A percentile compares a stretch with the other conserved stretches of the same genome.
phyloP scores from a whole-genome alignment of 2,888 invertebrate species.

The Zootermopsis nevadensis region DNA sequence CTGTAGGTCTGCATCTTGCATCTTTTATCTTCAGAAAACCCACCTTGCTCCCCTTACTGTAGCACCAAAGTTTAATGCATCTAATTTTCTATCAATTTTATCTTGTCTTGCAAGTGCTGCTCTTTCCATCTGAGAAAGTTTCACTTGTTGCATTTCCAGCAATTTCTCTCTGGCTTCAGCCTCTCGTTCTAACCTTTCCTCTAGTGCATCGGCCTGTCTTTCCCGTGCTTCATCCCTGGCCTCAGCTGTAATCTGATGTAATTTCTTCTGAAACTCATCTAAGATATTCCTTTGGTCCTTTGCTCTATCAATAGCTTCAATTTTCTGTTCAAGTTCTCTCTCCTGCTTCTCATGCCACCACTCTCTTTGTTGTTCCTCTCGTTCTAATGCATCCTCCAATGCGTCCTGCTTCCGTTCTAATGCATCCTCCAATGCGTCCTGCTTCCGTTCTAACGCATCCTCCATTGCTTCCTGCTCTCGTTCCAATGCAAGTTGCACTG shows the following conservation, averaged over 20 bases:
- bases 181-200: background rate
- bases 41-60: background rate
- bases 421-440: background rate
- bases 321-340: background rate
- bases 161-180: background rate
- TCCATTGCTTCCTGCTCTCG: too few species aligned
- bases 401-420: background rate
- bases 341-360: background rate
- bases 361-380: background rate
- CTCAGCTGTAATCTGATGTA: background rate
- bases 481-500: too few species aligned
- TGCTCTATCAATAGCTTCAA: background rate
- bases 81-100: background rate
- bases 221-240: background rate
- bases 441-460: background rate
- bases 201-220: background rate
- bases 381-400: background rate
- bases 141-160: background rate
- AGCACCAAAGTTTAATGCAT: background rate
- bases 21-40: too few species aligned
- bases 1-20: too few species aligned
- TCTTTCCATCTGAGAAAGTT: background rate
- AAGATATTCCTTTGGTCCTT: background rate
- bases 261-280: background rate
- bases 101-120: background rate